phyloP scores from a whole-genome alignment of 2,113 vertebrate species.

The Tylochromis polylepis region DNA sequence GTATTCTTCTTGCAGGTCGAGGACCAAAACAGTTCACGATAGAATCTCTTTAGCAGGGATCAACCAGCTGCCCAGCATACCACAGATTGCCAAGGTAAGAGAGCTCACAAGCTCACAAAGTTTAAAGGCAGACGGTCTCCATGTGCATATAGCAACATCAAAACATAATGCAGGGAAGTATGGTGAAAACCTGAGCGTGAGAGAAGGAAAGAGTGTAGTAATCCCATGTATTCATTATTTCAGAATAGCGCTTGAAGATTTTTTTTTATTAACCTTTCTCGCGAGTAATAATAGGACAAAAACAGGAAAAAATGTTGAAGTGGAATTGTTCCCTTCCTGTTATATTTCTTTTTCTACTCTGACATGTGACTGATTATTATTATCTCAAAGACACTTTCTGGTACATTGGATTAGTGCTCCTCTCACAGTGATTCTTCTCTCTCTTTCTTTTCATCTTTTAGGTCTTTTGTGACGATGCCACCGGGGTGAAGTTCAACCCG shows the following conservation, averaged over 20 bases:
- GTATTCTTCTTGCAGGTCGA: constrained; percentile 75
- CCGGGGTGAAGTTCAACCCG: constrained; percentile 88
- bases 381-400: neutral
- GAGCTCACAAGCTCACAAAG: neutral
- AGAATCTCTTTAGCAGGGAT: constrained; percentile 93
- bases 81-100: constrained; percentile 93
- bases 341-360: neutral
- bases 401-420: neutral
- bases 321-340: neutral
- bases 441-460: constrained; percentile 55
- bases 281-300: neutral
- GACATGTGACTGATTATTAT: neutral
- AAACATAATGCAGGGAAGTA: neutral
- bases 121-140: neutral
- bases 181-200: neutral
- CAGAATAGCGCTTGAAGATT: neutral
- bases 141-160: neutral
- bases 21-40: constrained; percentile 87
- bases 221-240: neutral
- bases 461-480: constrained; percentile 92
- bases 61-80: constrained; percentile 89
- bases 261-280: neutral
- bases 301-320: neutral
- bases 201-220: neutral
- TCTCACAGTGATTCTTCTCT: neutral